phyloP scores from a whole-genome alignment of 2,888 invertebrate species.

The Thera britannica region DNA sequence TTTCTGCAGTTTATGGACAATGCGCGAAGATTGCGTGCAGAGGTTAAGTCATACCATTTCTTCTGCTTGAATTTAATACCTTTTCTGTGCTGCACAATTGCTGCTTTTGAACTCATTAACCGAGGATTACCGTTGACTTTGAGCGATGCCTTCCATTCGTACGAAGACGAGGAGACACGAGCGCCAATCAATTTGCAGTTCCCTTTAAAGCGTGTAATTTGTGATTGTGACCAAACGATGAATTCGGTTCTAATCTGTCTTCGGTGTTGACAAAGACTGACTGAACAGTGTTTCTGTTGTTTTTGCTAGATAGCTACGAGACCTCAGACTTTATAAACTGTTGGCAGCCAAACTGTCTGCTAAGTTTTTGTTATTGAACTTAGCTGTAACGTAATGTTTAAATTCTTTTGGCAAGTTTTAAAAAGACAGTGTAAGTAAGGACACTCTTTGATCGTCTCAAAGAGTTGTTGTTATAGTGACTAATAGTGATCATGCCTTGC shows the following conservation, averaged over 20 bases:
- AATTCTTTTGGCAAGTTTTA: not conserved
- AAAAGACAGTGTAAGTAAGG: not conserved
- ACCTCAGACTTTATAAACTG: not conserved
- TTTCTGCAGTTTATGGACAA: not conserved
- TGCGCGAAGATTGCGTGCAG: not conserved
- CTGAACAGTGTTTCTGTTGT: conserved; percentile 2
- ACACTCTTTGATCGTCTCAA: not conserved
- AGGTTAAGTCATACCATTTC: not conserved
- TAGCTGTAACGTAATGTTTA: not conserved
- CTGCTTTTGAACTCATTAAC: conserved; percentile 79
- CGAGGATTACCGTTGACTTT: conserved; percentile 77
- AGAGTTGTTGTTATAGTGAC: too few relatives aligned
- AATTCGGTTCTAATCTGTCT: conserved; percentile 28
- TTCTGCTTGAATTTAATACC: conserved; percentile 1
- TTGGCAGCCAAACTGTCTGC: not conserved
- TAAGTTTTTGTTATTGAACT: not conserved
- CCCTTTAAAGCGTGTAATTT: conserved; percentile 37
- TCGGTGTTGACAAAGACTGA: conserved; percentile 21
- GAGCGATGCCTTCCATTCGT: conserved; percentile 70
- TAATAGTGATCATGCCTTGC: not conserved
- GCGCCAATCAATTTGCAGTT: conserved; percentile 62
- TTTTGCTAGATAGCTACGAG: conserved; percentile 14
- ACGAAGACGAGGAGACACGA: conserved; percentile 56
- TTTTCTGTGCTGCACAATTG: conserved; percentile 58
- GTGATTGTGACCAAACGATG: conserved; percentile 35